phyloP scores from a whole-genome alignment of 2,888 invertebrate species.

The Aricia artaxerxes region DNA sequence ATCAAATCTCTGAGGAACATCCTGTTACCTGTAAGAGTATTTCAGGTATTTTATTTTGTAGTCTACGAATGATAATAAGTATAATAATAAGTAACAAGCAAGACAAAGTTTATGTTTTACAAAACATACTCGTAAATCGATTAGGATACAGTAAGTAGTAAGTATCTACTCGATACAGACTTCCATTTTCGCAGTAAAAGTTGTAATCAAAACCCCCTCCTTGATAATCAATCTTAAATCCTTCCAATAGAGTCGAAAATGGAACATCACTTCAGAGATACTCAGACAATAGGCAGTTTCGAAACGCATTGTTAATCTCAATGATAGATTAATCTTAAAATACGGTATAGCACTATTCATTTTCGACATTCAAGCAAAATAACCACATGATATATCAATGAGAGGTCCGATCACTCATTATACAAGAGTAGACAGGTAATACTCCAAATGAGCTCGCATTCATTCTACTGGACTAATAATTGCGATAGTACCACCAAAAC shows the following conservation, averaged over 20 bases:
- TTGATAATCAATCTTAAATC: neutral
- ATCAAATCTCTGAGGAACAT: too few relatives aligned
- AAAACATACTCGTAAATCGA: neutral
- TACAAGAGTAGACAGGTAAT: conserved; percentile 61
- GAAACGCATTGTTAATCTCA: conserved; percentile 24
- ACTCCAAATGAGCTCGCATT: conserved; percentile 71
- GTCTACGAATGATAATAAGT: too few relatives aligned
- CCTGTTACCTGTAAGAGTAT: too few relatives aligned
- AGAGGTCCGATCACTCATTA: conserved; percentile 63
- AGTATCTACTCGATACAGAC: neutral
- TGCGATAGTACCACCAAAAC: conserved; percentile 54
- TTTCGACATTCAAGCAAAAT: conserved; percentile 45
- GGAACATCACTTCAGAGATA: neutral
- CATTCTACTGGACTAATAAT: conserved; percentile 73
- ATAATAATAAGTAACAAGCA: too few relatives aligned
- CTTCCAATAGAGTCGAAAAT: neutral
- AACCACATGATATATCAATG: conserved; percentile 52
- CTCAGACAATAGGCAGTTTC: conserved; percentile 8
- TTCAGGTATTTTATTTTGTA: too few relatives aligned
- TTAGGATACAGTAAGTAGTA: neutral
- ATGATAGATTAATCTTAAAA: conserved; percentile 27
- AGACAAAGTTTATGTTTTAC: neutral
- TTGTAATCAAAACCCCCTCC: neutral
- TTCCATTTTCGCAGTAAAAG: conserved; percentile 15
- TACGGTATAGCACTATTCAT: conserved; percentile 39